Percentiles rank a stretch among this genome's conserved stretches.
These are phyloP conservation scores for Temnothorax nylanderi DNA, from an alignment of 1,140 invertebrate species.

Conservation along the genomic window DNA sequence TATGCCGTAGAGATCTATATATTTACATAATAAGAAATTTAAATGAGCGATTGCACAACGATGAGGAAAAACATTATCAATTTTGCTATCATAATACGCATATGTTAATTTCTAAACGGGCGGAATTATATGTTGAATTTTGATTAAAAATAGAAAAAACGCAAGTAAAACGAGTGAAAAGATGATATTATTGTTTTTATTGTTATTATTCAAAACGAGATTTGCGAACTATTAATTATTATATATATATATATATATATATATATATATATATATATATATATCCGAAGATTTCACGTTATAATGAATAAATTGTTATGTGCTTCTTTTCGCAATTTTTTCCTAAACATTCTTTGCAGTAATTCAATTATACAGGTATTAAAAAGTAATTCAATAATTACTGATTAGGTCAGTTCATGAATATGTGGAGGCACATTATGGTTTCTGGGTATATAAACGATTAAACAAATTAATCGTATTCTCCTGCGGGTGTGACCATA, in stretches of 20 bases:
- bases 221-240: background rate
- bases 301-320: background rate
- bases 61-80: background rate
- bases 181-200: background rate
- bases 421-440: background rate
- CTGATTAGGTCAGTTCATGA: background rate
- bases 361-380: background rate
- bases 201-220: background rate
- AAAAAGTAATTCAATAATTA: background rate
- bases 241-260: too few relatives aligned
- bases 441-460: background rate
- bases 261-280: too few relatives aligned
- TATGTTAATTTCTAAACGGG: background rate
- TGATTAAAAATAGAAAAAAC: background rate
- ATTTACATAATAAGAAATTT: slow-evolving; percentile 22
- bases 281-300: background rate
- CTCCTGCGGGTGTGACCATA: background rate
- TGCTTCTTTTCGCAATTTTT: background rate
- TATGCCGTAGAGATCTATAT: background rate
- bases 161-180: background rate
- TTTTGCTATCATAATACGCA: background rate
- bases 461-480: slow-evolving; percentile 22
- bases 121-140: background rate
- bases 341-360: background rate
- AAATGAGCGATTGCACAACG: background rate